These are phyloP conservation scores for Steromphala cineraria DNA, from an alignment of 2,888 invertebrate species.

Conservation along the genomic window DNA sequence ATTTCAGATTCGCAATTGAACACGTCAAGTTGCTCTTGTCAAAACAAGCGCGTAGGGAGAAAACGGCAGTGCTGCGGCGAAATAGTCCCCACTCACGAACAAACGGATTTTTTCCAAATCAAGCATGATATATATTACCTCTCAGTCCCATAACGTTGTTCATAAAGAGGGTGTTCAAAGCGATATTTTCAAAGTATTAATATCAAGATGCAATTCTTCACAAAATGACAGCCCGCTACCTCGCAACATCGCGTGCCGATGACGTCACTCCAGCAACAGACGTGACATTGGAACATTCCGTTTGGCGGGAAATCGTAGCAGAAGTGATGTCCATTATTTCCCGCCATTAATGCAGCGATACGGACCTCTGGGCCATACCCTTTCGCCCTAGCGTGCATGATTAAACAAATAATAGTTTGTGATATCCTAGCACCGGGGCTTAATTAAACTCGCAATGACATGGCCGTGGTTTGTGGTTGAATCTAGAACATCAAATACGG, in stretches of 20 bases:
- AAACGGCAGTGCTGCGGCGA: background rate
- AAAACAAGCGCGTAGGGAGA: background rate
- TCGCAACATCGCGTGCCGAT: background rate
- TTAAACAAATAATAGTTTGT: background rate
- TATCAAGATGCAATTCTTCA: background rate
- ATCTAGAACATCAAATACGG: background rate
- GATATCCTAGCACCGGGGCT: background rate
- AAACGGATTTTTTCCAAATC: background rate
- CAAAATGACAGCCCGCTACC: background rate
- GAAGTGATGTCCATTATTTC: background rate
- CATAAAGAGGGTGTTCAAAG: background rate
- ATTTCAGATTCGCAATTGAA: too few relatives aligned
- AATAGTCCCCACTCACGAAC: background rate
- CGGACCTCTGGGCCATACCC: background rate
- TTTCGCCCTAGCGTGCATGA: background rate
- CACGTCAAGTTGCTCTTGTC: background rate
- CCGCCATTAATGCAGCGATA: background rate
- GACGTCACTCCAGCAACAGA: background rate
- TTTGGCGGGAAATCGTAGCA: slow-evolving; percentile 5
- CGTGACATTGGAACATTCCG: background rate
- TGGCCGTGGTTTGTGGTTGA: background rate
- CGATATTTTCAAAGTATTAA: background rate
- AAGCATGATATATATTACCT: background rate
- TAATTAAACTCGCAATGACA: background rate
- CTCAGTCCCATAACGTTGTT: background rate